Conservation (phyloP, 2,113 vertebrate genomes). For the Butorides virescens region DNA sequence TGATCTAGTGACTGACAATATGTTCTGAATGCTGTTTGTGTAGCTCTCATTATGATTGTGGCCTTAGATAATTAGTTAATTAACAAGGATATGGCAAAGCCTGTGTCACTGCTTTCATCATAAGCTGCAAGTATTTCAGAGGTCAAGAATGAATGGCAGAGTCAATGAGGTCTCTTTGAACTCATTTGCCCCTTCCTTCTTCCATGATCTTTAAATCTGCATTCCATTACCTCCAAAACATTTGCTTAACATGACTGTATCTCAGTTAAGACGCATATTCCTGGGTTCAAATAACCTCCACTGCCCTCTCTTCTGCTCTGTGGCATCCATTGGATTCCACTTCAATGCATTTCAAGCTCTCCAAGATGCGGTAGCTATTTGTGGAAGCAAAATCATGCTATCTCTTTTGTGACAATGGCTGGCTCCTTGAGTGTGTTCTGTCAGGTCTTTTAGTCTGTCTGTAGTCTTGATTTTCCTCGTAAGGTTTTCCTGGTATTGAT, state of each 20-base stretch:
- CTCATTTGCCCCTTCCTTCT: slow-evolving; percentile 26
- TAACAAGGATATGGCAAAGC: background rate
- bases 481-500: background rate
- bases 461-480: background rate
- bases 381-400: background rate
- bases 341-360: background rate
- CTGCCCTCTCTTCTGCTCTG: slow-evolving; percentile 5
- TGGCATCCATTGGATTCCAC: background rate
- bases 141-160: slow-evolving; percentile 35
- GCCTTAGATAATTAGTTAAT: slow-evolving; percentile 35
- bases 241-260: background rate
- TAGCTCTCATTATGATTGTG: background rate
- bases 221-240: slow-evolving; percentile 29
- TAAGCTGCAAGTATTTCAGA: background rate
- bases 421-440: background rate
- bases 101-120: slow-evolving; percentile 35
- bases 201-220: slow-evolving; percentile 35
- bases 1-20: background rate
- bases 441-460: background rate
- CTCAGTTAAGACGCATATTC: background rate
- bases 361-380: slow-evolving; percentile 1
- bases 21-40: slow-evolving; percentile 35
- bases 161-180: slow-evolving; percentile 56
- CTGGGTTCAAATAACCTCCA: slow-evolving; percentile 3
- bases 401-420: background rate